Evolutionary conservation across 2,113 vertebrate species (phyloP).

Genomic region (Gymnarchus niloticus): DNA sequence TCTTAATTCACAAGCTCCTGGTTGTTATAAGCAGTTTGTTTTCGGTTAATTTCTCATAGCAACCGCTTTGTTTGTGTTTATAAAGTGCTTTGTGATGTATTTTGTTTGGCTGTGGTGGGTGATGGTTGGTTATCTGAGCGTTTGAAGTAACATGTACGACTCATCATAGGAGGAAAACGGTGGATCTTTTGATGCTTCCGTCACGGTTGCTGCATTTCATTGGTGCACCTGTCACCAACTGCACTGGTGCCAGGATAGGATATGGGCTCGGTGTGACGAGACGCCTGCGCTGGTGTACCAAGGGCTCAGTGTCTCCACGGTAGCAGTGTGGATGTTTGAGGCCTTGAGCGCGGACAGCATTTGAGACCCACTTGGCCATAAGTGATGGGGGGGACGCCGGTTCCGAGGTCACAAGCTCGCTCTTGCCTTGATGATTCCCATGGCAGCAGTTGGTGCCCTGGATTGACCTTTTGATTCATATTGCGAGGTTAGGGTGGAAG

Average conservation of each 20-base stretch:
- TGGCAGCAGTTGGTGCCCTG: neutral
- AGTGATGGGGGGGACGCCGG: no score
- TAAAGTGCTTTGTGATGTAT: neutral
- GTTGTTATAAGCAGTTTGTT: neutral
- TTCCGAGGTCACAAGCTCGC: no score
- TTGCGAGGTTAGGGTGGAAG: neutral
- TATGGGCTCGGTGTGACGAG: neutral
- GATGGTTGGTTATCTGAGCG: neutral
- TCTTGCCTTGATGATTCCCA: no score
- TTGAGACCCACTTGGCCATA: neutral
- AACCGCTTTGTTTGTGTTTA: neutral
- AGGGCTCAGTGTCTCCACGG: neutral
- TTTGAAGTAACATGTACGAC: neutral
- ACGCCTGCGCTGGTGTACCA: neutral
- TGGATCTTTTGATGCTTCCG: slow-evolving; percentile 13
- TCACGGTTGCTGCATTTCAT: neutral
- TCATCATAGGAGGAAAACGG: neutral
- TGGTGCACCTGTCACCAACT: neutral
- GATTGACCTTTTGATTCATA: neutral
- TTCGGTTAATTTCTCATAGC: neutral
- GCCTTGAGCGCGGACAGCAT: neutral
- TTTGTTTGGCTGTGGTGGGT: neutral
- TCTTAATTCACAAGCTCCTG: neutral
- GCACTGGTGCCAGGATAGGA: neutral
- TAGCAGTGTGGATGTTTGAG: neutral